A percentile compares a stretch with the other conserved stretches of the same genome.
Conservation (phyloP, 2,888 invertebrate species). For the Charanyca ferruginea region DNA sequence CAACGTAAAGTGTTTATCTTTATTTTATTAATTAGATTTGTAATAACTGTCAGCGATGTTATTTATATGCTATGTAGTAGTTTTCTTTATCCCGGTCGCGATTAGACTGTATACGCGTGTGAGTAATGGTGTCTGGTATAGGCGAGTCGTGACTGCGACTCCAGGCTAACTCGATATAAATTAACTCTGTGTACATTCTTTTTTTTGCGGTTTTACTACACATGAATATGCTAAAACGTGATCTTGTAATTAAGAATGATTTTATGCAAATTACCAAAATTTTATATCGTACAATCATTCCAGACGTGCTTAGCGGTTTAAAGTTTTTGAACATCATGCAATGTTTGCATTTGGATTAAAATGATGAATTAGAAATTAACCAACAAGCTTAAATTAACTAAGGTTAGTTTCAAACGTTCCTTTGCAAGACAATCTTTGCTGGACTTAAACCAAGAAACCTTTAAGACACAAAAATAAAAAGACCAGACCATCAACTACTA, state of each 20-base stretch:
- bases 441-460: slow-evolving; percentile 24
- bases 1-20: slow-evolving; percentile 11
- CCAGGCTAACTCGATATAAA: slow-evolving; percentile 74
- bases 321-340: slow-evolving; percentile 8
- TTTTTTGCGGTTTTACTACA: slow-evolving; percentile 46
- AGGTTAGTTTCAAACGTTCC: not conserved
- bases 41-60: slow-evolving; percentile 39
- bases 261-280: slow-evolving; percentile 48
- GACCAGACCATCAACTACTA: slow-evolving; percentile 48
- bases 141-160: slow-evolving; percentile 77
- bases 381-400: not conserved
- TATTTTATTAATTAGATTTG: slow-evolving; percentile 32
- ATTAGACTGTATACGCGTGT: slow-evolving; percentile 68
- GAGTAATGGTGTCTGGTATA: slow-evolving; percentile 76
- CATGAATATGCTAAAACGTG: slow-evolving; percentile 52
- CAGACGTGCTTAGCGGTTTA: not conserved
- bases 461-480: slow-evolving; percentile 38
- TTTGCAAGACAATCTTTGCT: slow-evolving; percentile 7
- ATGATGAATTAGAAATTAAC: not conserved
- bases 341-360: slow-evolving; percentile 4
- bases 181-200: slow-evolving; percentile 64
- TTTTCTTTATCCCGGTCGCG: slow-evolving; percentile 58
- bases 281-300: slow-evolving; percentile 31
- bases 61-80: slow-evolving; percentile 56
- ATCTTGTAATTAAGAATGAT: slow-evolving; percentile 52